Conservation (phyloP, 1,140 invertebrate species). For the Zaprionus camerounensis region DNA sequence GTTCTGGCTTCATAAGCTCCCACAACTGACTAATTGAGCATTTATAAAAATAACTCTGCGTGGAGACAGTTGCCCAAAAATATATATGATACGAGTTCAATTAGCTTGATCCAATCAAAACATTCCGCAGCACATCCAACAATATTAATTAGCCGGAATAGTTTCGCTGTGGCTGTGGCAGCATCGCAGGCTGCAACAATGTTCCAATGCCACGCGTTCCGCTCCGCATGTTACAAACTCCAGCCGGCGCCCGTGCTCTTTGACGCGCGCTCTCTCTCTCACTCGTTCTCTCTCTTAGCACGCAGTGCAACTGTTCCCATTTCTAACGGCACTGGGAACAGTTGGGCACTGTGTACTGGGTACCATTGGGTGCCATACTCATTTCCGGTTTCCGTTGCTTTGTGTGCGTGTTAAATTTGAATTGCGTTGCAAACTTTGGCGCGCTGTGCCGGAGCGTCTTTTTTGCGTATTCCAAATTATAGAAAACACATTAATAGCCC, state of each 20-base stretch:
- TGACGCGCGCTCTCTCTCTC: neutral
- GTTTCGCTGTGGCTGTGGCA: slow-evolving; percentile 30
- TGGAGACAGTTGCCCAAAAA: neutral
- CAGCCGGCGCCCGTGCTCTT: slow-evolving; percentile 26
- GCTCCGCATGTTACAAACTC: slow-evolving; percentile 10
- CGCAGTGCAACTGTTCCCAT: slow-evolving; percentile 15
- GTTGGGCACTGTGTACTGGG: slow-evolving; percentile 23
- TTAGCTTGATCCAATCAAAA: slow-evolving; percentile 16
- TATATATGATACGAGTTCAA: slow-evolving; percentile 2
- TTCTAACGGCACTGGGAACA: slow-evolving; percentile 15
- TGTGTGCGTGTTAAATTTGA: slow-evolving; percentile 77
- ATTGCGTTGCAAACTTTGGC: slow-evolving; percentile 69
- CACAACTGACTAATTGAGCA: neutral
- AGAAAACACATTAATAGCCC: slow-evolving; percentile 72
- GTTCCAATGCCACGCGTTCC: slow-evolving; percentile 52
- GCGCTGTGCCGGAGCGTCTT: slow-evolving; percentile 30
- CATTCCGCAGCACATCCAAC: slow-evolving; percentile 30
- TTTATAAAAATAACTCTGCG: neutral
- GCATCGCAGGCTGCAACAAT: slow-evolving; percentile 30
- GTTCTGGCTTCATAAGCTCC: too few relatives aligned
- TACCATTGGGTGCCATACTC: slow-evolving; percentile 71
- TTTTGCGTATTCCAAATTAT: slow-evolving; percentile 73
- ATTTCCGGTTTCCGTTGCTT: slow-evolving; percentile 81
- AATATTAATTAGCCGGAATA: slow-evolving; percentile 55
- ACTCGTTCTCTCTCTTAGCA: slow-evolving; percentile 1